Base-by-base conservation (phyloP, 2,888 invertebrate species). In the Nemapogon koenigi region DNA sequence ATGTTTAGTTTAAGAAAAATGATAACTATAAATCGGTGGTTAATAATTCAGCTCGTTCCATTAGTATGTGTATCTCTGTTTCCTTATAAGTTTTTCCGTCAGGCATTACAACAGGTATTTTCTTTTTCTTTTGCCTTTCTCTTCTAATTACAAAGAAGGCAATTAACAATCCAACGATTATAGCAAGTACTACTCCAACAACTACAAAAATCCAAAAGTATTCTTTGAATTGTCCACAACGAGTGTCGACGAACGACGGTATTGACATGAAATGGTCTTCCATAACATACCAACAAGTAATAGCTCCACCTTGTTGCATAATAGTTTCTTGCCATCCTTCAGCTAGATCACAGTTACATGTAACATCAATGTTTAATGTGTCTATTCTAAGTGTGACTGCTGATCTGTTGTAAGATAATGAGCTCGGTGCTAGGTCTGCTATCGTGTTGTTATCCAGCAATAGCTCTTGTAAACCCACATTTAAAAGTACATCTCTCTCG, bases 41-140 rank as follows among this genome's bases (percentile, higher is more conserved):
- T 41, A 91, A 72, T 33, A 91, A 85, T 65, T 91, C 90, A 30
- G 90, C 88, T 63, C 88, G 85, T 76, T 93, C 92, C 47, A 91
- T 87, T 58, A 92, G 88, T 53, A 92, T 89, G 63, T 91, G 88
- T 51, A 92, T 84, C 68, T 93, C 91, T 7, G 92, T 92, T 71
- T 93, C 91, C 54, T 88, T 82, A 58, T 92, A 93, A 11, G 91
- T 88, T 55, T 89, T 83, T 1, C 90, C 88, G 50, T 91, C 91
- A 1, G 92, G 91, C 54, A 90, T 83, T 37, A 92, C 88, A 62
- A 91, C 79, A 55, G 85, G 84, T 49, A 87, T 53, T 73, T 83
- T 68, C 64, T 84, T 73, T 65, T 83, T 62, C 56, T 83, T 71
- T 55, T 83, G 67, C 59, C 82, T 72, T 57, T 75, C 78, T 39